A percentile compares a stretch with the other conserved stretches of the same genome.
phyloP scores from a whole-genome alignment of 2,113 vertebrate genomes.

The Neodon shergylaensis region DNA sequence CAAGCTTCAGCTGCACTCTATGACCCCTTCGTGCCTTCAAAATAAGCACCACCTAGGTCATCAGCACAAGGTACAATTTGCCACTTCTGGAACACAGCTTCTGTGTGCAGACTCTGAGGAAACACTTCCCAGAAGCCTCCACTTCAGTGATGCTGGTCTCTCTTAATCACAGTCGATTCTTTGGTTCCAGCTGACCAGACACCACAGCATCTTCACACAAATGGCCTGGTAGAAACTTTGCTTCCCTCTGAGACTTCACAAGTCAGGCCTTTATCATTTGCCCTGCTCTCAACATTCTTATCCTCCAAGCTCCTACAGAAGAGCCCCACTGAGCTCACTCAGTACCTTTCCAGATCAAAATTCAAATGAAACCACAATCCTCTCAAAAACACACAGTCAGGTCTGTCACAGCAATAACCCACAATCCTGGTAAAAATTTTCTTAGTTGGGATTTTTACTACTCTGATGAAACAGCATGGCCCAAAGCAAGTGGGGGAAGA shows the following conservation, averaged over 20 bases:
- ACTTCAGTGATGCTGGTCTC: neutral
- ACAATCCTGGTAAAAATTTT: neutral
- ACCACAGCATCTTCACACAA: neutral
- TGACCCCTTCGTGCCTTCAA: neutral
- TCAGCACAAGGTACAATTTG: neutral
- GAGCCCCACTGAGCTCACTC: neutral
- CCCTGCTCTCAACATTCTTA: neutral
- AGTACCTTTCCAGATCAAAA: neutral
- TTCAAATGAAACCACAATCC: neutral
- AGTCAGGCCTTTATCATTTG: neutral
- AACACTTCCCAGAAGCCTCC: neutral
- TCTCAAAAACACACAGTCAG: neutral
- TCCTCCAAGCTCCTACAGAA: neutral
- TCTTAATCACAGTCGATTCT: neutral
- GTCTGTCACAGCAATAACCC: neutral
- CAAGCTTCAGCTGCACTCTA: neutral
- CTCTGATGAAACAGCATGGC: neutral
- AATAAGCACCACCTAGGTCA: neutral
- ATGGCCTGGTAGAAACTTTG: neutral
- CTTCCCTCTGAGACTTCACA: neutral
- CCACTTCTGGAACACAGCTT: neutral
- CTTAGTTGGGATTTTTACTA: neutral
- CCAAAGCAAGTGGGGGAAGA: neutral
- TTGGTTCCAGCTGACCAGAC: neutral
- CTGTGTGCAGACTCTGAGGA: neutral